phyloP scores from a whole-genome alignment of 2,888 invertebrate genomes.

The Argynnis bischoffii region DNA sequence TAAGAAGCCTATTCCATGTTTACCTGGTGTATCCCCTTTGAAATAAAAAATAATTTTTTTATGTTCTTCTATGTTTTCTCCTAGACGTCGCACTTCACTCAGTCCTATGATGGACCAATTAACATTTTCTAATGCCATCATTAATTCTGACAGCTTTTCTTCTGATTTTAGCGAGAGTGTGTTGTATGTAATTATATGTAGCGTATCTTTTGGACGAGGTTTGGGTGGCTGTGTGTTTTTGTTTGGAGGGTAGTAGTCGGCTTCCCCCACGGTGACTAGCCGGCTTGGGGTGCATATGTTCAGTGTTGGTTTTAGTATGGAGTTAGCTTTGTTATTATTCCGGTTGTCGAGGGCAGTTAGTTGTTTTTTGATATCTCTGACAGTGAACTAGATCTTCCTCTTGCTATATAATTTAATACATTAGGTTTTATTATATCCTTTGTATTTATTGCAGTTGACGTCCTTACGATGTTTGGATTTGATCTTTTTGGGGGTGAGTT shows the following conservation, averaged over 20 bases:
- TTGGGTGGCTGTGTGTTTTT: too few species aligned
- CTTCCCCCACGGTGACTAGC: too few species aligned
- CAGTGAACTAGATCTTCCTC: too few species aligned
- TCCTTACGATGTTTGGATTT: slow-evolving; percentile 25
- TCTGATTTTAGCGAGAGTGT: neutral
- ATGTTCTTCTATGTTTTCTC: neutral
- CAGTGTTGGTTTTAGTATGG: too few species aligned
- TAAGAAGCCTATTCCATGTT: slow-evolving; percentile 31
- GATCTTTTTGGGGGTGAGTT: slow-evolving; percentile 14
- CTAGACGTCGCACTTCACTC: neutral
- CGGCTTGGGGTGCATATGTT: too few species aligned
- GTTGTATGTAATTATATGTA: neutral
- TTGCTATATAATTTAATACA: too few species aligned
- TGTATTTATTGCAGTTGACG: neutral
- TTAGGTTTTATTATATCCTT: too few species aligned
- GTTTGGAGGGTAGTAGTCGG: too few species aligned
- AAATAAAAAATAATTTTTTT: neutral
- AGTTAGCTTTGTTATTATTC: neutral
- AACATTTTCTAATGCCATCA: neutral
- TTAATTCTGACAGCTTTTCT: neutral
- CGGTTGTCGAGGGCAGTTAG: neutral
- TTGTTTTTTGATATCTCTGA: too few species aligned
- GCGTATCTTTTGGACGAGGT: too few species aligned
- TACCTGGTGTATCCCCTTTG: neutral
- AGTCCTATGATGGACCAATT: slow-evolving; percentile 1